phyloP scores from a whole-genome alignment of 2,113 vertebrate genomes.

The Chamaetylas fuelleborni region DNA sequence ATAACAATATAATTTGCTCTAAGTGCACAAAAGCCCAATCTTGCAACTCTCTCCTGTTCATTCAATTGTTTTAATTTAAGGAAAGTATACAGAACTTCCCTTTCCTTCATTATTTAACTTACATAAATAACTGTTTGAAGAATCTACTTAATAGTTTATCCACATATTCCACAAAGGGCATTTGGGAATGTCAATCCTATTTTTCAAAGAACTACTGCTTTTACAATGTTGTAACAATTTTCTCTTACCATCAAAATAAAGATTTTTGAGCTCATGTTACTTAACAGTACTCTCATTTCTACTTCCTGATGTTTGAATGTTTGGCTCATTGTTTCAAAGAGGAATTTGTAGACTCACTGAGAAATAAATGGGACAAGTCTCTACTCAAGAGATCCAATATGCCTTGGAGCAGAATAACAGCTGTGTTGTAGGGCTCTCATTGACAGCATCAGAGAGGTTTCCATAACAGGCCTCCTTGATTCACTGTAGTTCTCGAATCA shows the following conservation, averaged over 20 bases:
- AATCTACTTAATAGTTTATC: neutral
- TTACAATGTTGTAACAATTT: neutral
- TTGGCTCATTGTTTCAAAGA: neutral
- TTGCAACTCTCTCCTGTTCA: neutral
- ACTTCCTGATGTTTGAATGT: neutral
- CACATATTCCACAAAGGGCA: neutral
- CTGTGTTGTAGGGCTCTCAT: neutral
- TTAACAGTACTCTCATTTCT: neutral
- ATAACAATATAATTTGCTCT: neutral
- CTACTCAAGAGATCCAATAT: neutral
- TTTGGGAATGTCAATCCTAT: neutral
- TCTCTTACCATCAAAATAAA: neutral
- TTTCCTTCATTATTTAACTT: neutral
- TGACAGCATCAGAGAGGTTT: rapidly evolving
- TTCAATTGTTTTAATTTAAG: neutral
- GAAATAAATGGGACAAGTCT: neutral
- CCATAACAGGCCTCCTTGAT: neutral
- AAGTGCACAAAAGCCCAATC: neutral
- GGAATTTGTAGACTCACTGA: neutral
- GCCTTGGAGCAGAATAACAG: neutral
- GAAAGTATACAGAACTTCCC: neutral
- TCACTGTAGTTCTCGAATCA: neutral
- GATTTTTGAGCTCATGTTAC: neutral
- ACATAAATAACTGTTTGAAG: neutral
- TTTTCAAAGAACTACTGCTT: neutral